Evolutionary conservation across 2,797 vertebrate genomes (phyloP).

Genomic region (Anabacerthia variegaticeps): DNA sequence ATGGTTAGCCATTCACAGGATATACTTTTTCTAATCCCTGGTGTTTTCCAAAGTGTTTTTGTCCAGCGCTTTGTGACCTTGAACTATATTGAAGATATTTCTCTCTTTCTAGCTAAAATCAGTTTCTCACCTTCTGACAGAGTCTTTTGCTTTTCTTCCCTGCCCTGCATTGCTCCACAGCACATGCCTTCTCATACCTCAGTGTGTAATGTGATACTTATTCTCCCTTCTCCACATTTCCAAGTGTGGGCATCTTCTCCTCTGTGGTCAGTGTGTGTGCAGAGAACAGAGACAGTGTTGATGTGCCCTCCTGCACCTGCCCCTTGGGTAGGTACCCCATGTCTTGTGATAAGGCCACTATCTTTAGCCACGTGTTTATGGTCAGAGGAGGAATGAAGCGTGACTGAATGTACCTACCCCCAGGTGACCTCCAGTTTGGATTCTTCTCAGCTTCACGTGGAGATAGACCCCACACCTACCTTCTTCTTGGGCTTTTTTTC

Average conservation of each 20-base stretch:
- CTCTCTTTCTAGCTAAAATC: neutral
- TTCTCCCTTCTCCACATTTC: neutral
- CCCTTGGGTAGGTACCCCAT: rapidly evolving
- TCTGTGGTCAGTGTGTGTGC: rapidly evolving
- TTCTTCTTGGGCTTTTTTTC: neutral
- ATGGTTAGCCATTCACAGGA: neutral
- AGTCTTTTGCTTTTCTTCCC: neutral
- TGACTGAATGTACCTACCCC: neutral
- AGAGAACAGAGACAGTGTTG: rapidly evolving
- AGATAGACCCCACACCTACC: rapidly evolving
- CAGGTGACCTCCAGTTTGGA: neutral
- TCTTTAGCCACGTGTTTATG: neutral
- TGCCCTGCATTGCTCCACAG: neutral
- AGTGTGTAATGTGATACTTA: neutral
- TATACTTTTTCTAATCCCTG: neutral
- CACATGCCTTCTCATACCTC: neutral
- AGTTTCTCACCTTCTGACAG: neutral
- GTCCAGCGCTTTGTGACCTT: neutral
- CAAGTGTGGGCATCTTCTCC: neutral
- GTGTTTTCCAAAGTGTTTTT: neutral
- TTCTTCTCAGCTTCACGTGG: rapidly evolving
- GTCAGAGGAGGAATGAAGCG: neutral
- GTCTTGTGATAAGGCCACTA: neutral
- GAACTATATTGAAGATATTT: neutral
- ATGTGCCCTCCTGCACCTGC: rapidly evolving